Evolutionary conservation across 2,113 vertebrate species (phyloP).

Genomic region (Ceuthmochares aereus): DNA sequence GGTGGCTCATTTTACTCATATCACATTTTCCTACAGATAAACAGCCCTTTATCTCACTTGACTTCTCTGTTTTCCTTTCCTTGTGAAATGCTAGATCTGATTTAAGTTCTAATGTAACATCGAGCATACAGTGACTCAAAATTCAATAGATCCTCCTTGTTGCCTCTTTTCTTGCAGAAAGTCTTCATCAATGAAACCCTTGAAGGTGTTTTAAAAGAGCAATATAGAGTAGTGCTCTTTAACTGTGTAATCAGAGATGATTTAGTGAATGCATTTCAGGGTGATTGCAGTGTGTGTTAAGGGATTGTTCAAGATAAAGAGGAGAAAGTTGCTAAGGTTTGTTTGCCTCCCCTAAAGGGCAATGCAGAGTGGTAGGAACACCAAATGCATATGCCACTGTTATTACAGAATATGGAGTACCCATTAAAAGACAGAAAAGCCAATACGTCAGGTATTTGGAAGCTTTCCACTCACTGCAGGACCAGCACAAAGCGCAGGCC

Average conservation of each 20-base stretch:
- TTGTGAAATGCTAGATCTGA: conserved; percentile 23
- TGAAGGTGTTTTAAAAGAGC: conserved; percentile 48
- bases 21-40: conserved; percentile 48
- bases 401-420: not conserved
- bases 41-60: conserved; percentile 49
- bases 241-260: conserved; percentile 26
- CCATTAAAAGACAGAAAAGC: not conserved
- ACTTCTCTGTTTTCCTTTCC: conserved; percentile 17
- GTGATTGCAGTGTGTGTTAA: not conserved
- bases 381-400: not conserved
- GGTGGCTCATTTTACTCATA: conserved; percentile 9
- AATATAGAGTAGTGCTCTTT: not conserved
- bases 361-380: not conserved
- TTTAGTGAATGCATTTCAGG: not conserved
- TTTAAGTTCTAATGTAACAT: not conserved
- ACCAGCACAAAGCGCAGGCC: not conserved
- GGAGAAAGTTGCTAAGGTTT: not conserved
- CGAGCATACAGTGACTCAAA: not conserved
- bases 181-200: conserved; percentile 27
- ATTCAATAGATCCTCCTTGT: conserved; percentile 33
- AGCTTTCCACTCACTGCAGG: not conserved
- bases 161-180: not conserved
- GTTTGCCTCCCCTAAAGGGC: not conserved
- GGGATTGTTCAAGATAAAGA: not conserved
- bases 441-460: not conserved